Base-by-base conservation (phyloP, 2,888 invertebrate genomes). In the Torymus tubicola region DNA sequence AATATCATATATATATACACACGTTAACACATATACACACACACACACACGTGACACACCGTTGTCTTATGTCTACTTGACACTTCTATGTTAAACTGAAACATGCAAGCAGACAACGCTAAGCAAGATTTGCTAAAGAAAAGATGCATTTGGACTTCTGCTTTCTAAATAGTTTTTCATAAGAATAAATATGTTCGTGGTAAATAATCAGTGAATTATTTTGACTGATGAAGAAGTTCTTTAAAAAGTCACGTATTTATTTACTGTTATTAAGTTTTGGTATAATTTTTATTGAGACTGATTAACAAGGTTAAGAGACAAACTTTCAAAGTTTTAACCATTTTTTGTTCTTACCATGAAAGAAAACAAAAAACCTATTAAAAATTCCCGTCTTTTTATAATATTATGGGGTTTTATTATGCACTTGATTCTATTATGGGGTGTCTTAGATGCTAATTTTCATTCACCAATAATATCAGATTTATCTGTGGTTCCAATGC, bases 381-480 rank as follows among this genome's bases (percentile, higher is more conserved):
- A 61, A n/a, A 68, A 60, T 42, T 77, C 69, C 3, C 60, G 18
- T 31, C 61, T 53, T 42, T 83, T 81, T 77, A 67, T 79, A 60
- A 71, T 78, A 79, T n/a, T 87, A 73, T 90, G 88, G 90, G 89
- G 90, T 2, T 78, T 90, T 12, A n/a, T 82, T 50, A 84, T 89
- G 84, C 90, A 90, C 79, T 79, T 89, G 0, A 77, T 87, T 14
- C 78, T 90, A 5, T 70, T 90, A 52, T 90, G 89, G 89, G 90
- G 90, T 60, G 87, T 89, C 8, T 81, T 90, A 50, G 90, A 90
- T 71, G 86, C 89, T 4, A 90, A 90, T 84, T 90, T 90, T 84
- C 89, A 90, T 85, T 90, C 90, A 1, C 90, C 90, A 2, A 88
- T 90, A 78, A 85, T 90, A 80, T 84, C 85, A 81, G 87, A 86